Evolutionary conservation across 2,797 vertebrate species (phyloP), one percentile per base, ranked within the genome.

Genomic region (Danio choprae): DNA sequence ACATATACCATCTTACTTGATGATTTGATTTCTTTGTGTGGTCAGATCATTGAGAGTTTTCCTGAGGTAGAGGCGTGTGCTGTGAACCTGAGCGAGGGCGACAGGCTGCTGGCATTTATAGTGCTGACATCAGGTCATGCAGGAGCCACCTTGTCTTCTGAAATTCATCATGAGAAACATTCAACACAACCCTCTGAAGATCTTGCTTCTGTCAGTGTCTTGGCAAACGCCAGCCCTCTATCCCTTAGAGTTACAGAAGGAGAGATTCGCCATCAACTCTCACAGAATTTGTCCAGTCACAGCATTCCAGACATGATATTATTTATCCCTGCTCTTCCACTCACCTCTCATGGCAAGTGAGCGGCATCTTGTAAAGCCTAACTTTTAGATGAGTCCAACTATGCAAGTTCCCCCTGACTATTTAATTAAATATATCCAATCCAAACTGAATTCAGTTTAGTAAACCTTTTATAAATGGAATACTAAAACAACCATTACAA

Each of bases 331-430:
- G 82, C 90, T n/a, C 86, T 99, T 20, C 92, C 95, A 29, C 90
- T 95, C 77, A 97, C 96, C 36, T 87, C 91, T 79, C 98, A 99
- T 2, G 97, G 97, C 97, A 94, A 94, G 85, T 69, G 46, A 71
- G 16, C 58, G 13, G n/a, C 2, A 4, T 16, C 16, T 16, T 70
- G 10, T 53, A 18, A 53, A 10, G 10, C 58, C 20, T 58, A 29
- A 29, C 29, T 29, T 29, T 29, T 1, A 29, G 1, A 29, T 3
- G 29, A 29, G 29, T 29, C 29, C 29, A 29, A 29, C 29, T n/a
- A n/a, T 29, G 29, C 29, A 3, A 29, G 3, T 1, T 29, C 3
- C 29, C 29, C 3, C 29, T 29, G 29, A 29, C 1, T 29, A 29
- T 29, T 29, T 29, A 1, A 29, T 29, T 29, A 29, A 29, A 29